Percentiles rank a stretch among this genome's conserved stretches.
These are phyloP conservation scores for Sternotherus odoratus DNA, from an alignment of 2,797 vertebrate genomes.

Conservation along the genomic window DNA sequence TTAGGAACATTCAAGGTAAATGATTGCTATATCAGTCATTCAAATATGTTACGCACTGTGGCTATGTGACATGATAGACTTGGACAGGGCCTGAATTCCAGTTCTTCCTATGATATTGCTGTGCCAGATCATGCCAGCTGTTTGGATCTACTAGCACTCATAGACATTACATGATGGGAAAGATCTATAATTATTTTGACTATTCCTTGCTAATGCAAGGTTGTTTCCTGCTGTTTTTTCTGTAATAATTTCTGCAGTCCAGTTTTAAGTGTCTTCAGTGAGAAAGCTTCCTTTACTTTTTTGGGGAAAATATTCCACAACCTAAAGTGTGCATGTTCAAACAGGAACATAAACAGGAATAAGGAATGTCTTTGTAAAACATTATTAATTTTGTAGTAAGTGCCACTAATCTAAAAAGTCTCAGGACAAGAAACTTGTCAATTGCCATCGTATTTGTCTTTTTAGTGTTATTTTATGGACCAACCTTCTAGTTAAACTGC, in stretches of 20 bases:
- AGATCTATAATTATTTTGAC: rapidly evolving
- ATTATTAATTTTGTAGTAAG: too few relatives aligned
- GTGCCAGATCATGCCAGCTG: not conserved
- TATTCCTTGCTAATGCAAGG: not conserved
- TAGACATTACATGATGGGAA: rapidly evolving
- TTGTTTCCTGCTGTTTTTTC: not conserved
- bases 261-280: not conserved
- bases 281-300: not conserved
- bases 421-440: too few relatives aligned
- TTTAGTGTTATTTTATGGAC: too few relatives aligned
- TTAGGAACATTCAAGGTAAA: not conserved
- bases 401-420: too few relatives aligned
- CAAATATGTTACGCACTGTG: not conserved
- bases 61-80: not conserved
- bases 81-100: not conserved
- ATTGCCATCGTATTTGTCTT: too few relatives aligned
- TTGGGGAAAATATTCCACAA: not conserved
- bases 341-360: too few relatives aligned
- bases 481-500: too few relatives aligned
- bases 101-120: not conserved
- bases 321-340: not conserved
- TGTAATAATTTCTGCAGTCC: not conserved
- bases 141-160: not conserved
- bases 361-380: too few relatives aligned
- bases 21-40: not conserved